Evolutionary conservation across 2,797 vertebrate genomes (phyloP), one percentile per base, ranked within the genome.

Genomic region (Microhierax caerulescens): DNA sequence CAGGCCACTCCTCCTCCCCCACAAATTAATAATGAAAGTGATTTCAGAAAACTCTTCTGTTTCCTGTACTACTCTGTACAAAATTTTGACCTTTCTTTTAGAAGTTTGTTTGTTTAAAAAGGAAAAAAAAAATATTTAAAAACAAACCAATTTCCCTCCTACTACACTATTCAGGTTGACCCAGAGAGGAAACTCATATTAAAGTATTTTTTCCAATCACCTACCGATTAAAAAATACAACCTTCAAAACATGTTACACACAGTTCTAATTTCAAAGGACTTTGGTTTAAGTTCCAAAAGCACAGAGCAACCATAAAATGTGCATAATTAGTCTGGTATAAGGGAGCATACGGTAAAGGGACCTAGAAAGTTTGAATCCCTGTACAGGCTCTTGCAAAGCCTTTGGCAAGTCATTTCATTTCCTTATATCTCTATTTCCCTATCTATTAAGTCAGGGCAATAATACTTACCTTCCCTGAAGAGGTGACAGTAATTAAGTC

Each of bases 401-500:
- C 88, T 80, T 92, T 75, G 72, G 95, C 94, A 96, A 96, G 88
- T 91, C 57, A 85, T 88, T 96, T 94, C 48, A 77, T 89, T 92
- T 88, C 28, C 72, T 92, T 96, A 75, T 94, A 87, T 96, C 96
- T 96, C 72, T 85, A 72, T 97, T 95, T 97, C 92, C 78, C 86
- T 80, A 37, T 72, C 88, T 94, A 94, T 92, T 97, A 91, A 96
- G 96, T 72, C 57, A 85, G 50, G 81, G 90, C 86, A 96, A 94
- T 96, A 97, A 93, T 81, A 96, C 78, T 81, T 97, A 94, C 84
- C 78, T 96, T 97, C 95, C 95, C 93, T 13, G 41, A 93, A 97
- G 97, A 96, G 84, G 96, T 96, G 94, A 96, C 93, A 97, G 94
- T 96, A 97, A 97, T 97, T 96, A 97, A 97, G 94, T 96, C 94